Evolutionary conservation across 2,888 invertebrate species (phyloP).

Genomic region (Tetropium fuscum): DNA sequence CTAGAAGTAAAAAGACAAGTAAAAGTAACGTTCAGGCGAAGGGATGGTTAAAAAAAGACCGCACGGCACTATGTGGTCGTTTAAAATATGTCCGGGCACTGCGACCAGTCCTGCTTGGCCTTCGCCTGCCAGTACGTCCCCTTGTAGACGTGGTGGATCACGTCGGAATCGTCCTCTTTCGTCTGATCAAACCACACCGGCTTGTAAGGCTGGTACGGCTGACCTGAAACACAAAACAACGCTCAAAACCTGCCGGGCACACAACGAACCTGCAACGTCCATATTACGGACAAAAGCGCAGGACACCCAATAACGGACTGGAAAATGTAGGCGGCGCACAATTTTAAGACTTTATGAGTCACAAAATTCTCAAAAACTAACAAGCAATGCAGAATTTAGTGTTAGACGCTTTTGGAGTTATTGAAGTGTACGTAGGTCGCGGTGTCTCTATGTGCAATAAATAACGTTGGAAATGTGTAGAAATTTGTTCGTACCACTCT

Average conservation of each 20-base stretch:
- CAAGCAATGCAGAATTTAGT: no score
- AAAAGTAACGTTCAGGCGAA: constrained; percentile 15
- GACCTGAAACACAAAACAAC: constrained; percentile 53
- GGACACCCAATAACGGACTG: no score
- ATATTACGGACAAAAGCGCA: no score
- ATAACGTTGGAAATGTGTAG: no score
- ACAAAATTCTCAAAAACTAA: not conserved
- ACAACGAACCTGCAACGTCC: no score
- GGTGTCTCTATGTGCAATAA: no score
- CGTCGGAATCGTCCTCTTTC: constrained; percentile 77
- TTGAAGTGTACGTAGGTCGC: no score
- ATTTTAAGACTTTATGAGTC: no score
- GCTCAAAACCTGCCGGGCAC: not conserved
- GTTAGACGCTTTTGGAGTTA: no score
- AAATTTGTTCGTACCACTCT: no score
- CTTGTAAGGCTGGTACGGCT: constrained; percentile 79
- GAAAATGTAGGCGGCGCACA: no score
- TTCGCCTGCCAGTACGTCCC: constrained; percentile 96
- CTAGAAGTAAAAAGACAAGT: constrained; percentile 12
- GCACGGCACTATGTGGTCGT: constrained; percentile 33
- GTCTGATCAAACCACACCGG: constrained; percentile 93
- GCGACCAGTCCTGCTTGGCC: constrained; percentile 86
- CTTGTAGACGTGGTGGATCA: constrained; percentile 88
- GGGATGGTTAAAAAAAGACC: constrained; percentile 31
- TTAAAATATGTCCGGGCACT: constrained; percentile 92